Percentiles rank a stretch among this genome's conserved stretches.
Evolutionary conservation across 2,797 vertebrate species (phyloP).

Genomic region (Esox masquinongy): DNA sequence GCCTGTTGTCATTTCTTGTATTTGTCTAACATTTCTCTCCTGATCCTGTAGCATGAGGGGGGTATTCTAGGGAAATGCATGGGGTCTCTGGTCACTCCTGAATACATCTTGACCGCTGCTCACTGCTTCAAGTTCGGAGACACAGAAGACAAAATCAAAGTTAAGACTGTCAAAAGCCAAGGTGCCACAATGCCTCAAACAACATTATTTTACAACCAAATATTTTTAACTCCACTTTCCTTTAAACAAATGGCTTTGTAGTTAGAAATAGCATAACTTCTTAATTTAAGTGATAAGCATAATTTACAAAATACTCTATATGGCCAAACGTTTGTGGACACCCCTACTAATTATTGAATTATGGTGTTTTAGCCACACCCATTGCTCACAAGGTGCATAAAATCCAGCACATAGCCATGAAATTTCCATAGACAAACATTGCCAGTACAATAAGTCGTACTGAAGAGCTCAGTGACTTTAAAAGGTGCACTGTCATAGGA

Average conservation of each 20-base stretch:
- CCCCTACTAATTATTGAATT: too few species aligned
- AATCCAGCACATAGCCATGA: too few species aligned
- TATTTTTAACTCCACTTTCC: background rate
- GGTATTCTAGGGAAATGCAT: conserved; percentile 46
- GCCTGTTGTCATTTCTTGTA: too few species aligned
- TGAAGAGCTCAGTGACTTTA: too few species aligned
- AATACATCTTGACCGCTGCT: conserved; percentile 72
- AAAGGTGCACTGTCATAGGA: too few species aligned
- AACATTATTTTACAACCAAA: background rate
- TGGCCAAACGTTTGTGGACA: too few species aligned
- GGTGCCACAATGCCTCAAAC: background rate
- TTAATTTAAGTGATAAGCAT: background rate
- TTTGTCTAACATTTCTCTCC: background rate
- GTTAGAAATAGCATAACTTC: background rate
- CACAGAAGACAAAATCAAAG: background rate
- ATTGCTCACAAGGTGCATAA: too few species aligned
- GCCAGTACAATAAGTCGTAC: too few species aligned
- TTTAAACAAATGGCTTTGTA: background rate
- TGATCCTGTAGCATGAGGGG: conserved; percentile 9
- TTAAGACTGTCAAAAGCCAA: background rate
- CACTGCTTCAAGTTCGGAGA: conserved; percentile 67
- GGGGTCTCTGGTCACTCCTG: conserved; percentile 69
- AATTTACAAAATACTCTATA: background rate
- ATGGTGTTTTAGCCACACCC: too few species aligned
- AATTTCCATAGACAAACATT: too few species aligned